Percentiles rank a stretch among this genome's conserved stretches.
These are phyloP conservation scores for Phlogophora meticulosa DNA, from an alignment of 2,888 invertebrate genomes.

Conservation along the genomic window DNA sequence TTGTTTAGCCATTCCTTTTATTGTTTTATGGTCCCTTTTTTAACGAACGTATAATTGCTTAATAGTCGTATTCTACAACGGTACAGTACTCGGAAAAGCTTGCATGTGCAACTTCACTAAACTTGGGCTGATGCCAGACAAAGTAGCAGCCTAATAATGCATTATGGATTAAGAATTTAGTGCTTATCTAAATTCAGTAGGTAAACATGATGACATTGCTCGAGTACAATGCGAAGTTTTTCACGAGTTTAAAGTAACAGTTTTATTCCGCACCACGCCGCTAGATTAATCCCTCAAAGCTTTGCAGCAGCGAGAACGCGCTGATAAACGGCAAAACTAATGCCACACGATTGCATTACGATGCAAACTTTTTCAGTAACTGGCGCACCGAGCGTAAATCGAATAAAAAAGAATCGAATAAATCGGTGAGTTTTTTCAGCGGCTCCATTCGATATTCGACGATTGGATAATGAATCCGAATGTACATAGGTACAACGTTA, in stretches of 20 bases:
- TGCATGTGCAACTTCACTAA: constrained; percentile 68
- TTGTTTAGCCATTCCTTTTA: constrained; percentile 77
- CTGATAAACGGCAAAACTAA: constrained; percentile 89
- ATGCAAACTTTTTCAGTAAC: constrained; percentile 90
- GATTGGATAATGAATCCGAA: constrained; percentile 84
- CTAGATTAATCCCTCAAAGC: constrained; percentile 90
- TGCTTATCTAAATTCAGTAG: constrained; percentile 73
- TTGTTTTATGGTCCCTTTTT: constrained; percentile 76
- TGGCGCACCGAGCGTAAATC: constrained; percentile 81
- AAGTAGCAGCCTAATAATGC: constrained; percentile 74
- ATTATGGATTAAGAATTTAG: constrained; percentile 75
- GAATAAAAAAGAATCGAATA: constrained; percentile 85
- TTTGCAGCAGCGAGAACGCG: constrained; percentile 81
- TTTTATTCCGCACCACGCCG: constrained; percentile 79
- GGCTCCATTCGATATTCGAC: constrained; percentile 79
- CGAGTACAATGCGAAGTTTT: constrained; percentile 68
- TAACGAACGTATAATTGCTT: constrained; percentile 71
- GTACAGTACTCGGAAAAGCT: constrained; percentile 68
- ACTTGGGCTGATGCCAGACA: constrained; percentile 74
- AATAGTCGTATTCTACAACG: constrained; percentile 63
- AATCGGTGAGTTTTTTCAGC: constrained; percentile 83
- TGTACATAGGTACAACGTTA: constrained; percentile 72
- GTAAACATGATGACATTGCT: constrained; percentile 69
- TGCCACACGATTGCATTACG: constrained; percentile 89
- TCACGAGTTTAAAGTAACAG: constrained; percentile 76